These are phyloP conservation scores for Poecilobothrus nobilitatus DNA, from an alignment of 2,888 invertebrate genomes.

Conservation along the genomic window DNA sequence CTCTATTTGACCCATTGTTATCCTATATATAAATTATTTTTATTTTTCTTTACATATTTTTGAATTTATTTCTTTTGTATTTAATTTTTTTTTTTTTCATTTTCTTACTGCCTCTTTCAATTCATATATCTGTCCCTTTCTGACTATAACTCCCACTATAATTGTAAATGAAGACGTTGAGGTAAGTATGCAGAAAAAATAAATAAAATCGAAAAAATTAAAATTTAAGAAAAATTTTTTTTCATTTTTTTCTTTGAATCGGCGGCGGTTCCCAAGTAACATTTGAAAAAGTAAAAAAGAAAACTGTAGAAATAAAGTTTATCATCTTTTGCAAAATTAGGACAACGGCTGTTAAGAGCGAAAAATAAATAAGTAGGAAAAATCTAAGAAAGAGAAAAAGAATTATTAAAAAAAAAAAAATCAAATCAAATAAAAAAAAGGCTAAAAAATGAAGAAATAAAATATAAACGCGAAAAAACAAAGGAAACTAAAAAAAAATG, in stretches of 20 bases:
- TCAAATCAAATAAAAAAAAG: too few relatives aligned
- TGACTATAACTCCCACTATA: not conserved
- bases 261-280: not conserved
- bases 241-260: not conserved
- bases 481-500: not conserved
- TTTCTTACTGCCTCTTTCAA: too few relatives aligned
- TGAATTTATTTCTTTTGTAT: too few relatives aligned
- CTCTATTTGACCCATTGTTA: conserved; percentile 3
- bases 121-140: not conserved
- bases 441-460: too few relatives aligned
- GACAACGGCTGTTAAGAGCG: not conserved
- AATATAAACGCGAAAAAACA: not conserved
- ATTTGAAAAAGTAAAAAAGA: not conserved
- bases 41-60: not conserved
- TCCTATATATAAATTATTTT: not conserved
- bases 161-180: not conserved
- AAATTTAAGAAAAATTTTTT: too few relatives aligned
- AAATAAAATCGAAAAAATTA: too few relatives aligned
- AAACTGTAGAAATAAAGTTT: not conserved
- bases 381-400: too few relatives aligned
- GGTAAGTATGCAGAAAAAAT: too few relatives aligned
- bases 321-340: conserved; percentile 3
- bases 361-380: not conserved
- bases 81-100: too few relatives aligned
- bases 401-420: too few relatives aligned